phyloP scores from a whole-genome alignment of 2,113 vertebrate species.

The Sapayoa aenigma region DNA sequence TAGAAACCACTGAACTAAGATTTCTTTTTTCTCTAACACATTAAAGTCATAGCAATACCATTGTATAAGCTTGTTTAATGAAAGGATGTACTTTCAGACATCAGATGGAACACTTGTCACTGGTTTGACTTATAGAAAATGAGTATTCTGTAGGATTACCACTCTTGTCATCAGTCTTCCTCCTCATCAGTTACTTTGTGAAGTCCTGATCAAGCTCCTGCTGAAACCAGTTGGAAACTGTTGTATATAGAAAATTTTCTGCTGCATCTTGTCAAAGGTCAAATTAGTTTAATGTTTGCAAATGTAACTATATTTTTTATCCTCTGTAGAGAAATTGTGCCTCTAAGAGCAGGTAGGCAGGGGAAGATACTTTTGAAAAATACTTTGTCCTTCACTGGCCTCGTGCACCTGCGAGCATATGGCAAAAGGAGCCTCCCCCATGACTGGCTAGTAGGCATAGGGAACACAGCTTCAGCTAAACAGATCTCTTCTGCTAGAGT shows the following conservation, averaged over 20 bases:
- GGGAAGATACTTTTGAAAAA: background rate
- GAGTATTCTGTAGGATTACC: background rate
- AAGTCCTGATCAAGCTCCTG: background rate
- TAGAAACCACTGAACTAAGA: background rate
- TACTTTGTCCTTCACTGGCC: background rate
- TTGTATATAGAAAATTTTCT: background rate
- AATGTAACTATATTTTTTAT: background rate
- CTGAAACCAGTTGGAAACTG: background rate
- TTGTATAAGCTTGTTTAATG: constrained; percentile 12
- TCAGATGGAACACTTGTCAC: background rate
- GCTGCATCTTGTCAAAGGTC: background rate
- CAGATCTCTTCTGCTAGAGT: background rate
- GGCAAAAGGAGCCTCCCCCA: background rate
- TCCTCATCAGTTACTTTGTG: background rate
- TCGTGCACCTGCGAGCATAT: background rate
- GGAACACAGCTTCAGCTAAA: background rate
- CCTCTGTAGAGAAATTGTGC: background rate
- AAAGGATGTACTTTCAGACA: background rate
- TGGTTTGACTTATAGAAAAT: background rate
- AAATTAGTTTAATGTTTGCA: background rate
- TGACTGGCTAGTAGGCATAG: background rate
- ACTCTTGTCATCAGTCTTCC: background rate
- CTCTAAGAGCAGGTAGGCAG: background rate
- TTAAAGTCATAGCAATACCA: background rate
- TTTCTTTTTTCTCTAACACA: background rate